Base-by-base conservation (phyloP, 2,797 vertebrate species). In the Artibeus jamaicensis region DNA sequence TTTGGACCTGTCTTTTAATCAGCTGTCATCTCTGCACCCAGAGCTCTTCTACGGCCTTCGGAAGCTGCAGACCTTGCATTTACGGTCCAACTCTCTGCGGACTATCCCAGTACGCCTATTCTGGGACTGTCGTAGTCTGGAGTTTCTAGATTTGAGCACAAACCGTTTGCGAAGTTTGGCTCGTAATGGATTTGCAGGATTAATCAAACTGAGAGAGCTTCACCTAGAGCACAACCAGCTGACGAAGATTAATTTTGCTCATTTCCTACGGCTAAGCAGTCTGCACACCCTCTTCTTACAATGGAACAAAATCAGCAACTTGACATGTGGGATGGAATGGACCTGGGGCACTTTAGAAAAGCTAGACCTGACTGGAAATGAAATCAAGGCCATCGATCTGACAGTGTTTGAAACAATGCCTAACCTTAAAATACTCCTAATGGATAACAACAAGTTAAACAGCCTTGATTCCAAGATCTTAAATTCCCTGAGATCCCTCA, bases 221-320 rank as follows among this genome's bases (percentile, higher is more conserved):
- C 99, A 99, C 98, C 98, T 99, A 98, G 99, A 99, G 99, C 99
- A 99, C 98, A 99, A 99, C 99, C 99, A 99, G 98, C 99, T 99
- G 98, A 99, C 99, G 97, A 99, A 99, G 99, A 99, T 99, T 98
- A 99, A 99, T 99, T 99, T 99, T 99, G 99, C 99, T 98, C 99
- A 99, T 98, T 99, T 99, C 98, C 99, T 99, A 89, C 99, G 99
- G 97, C 99, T 99, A 97, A 99, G 99, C 97, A 99, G 99, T 97
- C 99, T 99, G 98, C 99, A 99, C 98, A 99, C 99, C 12, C 99
- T 99, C 96, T 99, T 99, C 99, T 99, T 99, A 97, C 99, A 99
- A 97, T 99, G 99, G 99, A 99, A 99, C 99, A 99, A 99, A 99
- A 99, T 99, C 96, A 99, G 98, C 99, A 99, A 99, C 98, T 98